Conservation (phyloP, 2,888 invertebrate species). For the Beris chalybata region DNA sequence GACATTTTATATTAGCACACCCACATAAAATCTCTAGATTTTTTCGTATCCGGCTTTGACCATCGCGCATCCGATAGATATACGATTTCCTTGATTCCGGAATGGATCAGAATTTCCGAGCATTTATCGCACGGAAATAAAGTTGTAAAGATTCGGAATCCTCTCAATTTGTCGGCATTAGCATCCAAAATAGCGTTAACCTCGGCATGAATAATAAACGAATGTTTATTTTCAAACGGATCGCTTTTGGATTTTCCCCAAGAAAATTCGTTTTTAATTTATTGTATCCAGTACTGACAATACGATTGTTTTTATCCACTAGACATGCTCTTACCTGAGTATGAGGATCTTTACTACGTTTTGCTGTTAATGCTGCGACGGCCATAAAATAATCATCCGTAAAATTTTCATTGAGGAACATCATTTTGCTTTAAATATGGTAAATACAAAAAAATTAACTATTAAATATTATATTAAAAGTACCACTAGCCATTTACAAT, state of each 20-base stretch:
- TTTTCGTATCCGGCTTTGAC: too few species aligned
- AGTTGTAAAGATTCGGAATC: constrained; percentile 84
- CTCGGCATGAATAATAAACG: constrained; percentile 97
- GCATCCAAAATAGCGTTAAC: constrained; percentile 97
- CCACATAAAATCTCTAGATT: too few species aligned
- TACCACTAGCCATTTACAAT: too few species aligned
- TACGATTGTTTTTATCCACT: constrained; percentile 79
- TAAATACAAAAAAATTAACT: too few species aligned
- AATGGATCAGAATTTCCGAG: constrained; percentile 94
- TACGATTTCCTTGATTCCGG: constrained; percentile 77
- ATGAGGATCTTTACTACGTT: constrained; percentile 92
- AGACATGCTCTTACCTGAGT: constrained; percentile 96
- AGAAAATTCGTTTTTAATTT: constrained; percentile 87
- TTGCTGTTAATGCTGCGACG: constrained; percentile 83
- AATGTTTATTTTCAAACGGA: constrained; percentile 73
- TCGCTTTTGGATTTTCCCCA: constrained; percentile 71
- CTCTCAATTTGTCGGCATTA: constrained; percentile 73
- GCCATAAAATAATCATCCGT: constrained; percentile 95
- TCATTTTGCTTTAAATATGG: too few species aligned
- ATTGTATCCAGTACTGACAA: constrained; percentile 95
- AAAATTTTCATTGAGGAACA: too few species aligned
- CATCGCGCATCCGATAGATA: constrained; percentile 78
- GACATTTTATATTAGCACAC: too few species aligned
- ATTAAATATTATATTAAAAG: too few species aligned
- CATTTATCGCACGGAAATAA: constrained; percentile 98